phyloP scores from a whole-genome alignment of 2,888 invertebrate genomes.

The Abscondita cerata region DNA sequence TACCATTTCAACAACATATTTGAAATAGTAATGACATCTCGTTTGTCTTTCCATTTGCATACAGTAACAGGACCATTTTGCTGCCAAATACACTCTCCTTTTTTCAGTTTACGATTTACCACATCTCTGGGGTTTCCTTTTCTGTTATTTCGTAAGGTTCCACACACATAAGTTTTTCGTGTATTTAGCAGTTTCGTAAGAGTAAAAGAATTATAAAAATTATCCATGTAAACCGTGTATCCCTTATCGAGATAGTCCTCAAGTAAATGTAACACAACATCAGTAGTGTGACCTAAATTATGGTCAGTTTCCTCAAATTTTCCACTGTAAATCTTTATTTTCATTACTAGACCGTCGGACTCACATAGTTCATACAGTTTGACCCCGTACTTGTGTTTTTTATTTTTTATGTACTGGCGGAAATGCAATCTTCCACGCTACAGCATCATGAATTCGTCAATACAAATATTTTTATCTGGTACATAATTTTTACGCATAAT shows the following conservation, averaged over 20 bases:
- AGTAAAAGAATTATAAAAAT: constrained; percentile 40
- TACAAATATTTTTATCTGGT: constrained; percentile 38
- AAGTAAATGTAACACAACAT: constrained; percentile 39
- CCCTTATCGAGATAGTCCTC: constrained; percentile 42
- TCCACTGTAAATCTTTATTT: constrained; percentile 35
- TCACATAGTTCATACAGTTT: constrained; percentile 47
- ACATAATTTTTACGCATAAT: constrained; percentile 44
- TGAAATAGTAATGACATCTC: constrained; percentile 36
- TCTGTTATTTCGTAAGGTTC: constrained; percentile 33
- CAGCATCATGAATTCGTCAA: constrained; percentile 42
- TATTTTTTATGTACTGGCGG: constrained; percentile 43
- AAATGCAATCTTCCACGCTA: constrained; percentile 41
- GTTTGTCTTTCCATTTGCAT: constrained; percentile 38
- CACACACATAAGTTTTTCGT: constrained; percentile 34
- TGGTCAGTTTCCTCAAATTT: constrained; percentile 26
- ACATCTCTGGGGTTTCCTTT: constrained; percentile 35
- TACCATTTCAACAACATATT: constrained; percentile 35
- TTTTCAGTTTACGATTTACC: constrained; percentile 37
- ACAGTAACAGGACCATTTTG: constrained; percentile 34
- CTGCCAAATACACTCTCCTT: constrained; percentile 37
- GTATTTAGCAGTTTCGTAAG: constrained; percentile 35
- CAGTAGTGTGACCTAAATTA: constrained; percentile 37
- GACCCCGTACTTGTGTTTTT: constrained; percentile 41
- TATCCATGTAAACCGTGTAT: constrained; percentile 28
- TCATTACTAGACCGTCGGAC: constrained; percentile 38